Evolutionary conservation across 2,888 invertebrate genomes (phyloP).

Genomic region (Pollenia labialis): DNA sequence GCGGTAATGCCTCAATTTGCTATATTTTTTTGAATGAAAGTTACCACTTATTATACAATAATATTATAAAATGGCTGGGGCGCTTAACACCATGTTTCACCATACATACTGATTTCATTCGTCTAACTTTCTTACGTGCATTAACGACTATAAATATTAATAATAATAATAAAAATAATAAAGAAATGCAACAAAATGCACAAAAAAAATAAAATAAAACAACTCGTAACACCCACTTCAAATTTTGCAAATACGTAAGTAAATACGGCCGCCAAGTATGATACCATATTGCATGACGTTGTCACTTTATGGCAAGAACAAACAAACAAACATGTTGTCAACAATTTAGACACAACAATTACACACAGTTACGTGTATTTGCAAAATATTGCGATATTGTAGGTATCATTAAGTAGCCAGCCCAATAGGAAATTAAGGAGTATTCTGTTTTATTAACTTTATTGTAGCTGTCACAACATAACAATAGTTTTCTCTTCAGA

Average conservation of each 20-base stretch:
- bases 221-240: conserved; percentile 47
- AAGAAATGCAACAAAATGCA: conserved; percentile 9
- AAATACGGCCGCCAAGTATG: not conserved
- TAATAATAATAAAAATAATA: conserved; percentile 35
- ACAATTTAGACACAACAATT: conserved; percentile 77
- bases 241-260: conserved; percentile 22
- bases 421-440: conserved; percentile 11
- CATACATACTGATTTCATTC: not conserved
- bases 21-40: no score
- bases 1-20: no score
- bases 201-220: not conserved
- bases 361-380: conserved; percentile 32
- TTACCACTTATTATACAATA: no score
- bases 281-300: conserved; percentile 54
- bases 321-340: conserved; percentile 74
- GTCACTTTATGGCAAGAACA: conserved; percentile 49
- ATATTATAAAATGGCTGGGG: not conserved
- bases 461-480: not conserved
- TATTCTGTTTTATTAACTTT: not conserved
- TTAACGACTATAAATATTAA: conserved; percentile 43
- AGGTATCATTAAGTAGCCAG: not conserved
- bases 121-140: conserved; percentile 24
- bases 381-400: conserved; percentile 20
- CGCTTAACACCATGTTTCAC: not conserved
- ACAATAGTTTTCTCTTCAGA: no score